Evolutionary conservation across 2,113 vertebrate genomes (phyloP), one percentile per base, ranked within the genome.

Genomic region (Poecile atricapillus): DNA sequence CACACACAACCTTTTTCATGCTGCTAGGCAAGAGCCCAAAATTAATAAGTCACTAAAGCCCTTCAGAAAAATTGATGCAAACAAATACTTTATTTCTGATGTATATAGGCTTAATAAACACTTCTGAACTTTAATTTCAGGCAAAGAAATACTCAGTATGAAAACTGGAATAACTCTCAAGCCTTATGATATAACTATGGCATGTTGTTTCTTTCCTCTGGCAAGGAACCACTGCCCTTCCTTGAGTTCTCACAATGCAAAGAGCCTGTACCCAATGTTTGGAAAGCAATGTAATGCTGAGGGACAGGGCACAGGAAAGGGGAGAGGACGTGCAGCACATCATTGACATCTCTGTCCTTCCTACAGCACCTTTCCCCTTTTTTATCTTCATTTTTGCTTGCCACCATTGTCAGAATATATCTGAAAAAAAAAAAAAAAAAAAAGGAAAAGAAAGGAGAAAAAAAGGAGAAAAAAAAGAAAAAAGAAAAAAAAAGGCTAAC

Each of bases 391-490:
- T 63, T 10, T 5, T 35, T 62, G 74, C n/a, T 49, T 58, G 13
- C 4, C 22, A 10, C 1, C 8, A 13, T 19, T 79, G 25, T 22
- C 44, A 80, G 43, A 83, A 53, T 23, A 53, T 15, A 2, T 47
- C 23, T 50, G 22, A 23, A 64, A 58, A 59, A 74, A 31, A 17
- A 13, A 4, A 2, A 30, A 14, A 7, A n/a, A n/a, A n/a, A n/a
- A n/a, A n/a, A n/a, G n/a, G 11, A 24, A 6, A 3, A 5, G 2
- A 15, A 6, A 9, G 11, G 5, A 10, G 31, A 41, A 5, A 2
- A 5, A 3, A 19, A 15, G 7, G 15, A 2, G 0, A 13, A 43
- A 3, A 19, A 15, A 9, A 20, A 2, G 0, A 13, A 43, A 24
- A 43, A 30, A 8, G 9, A 25, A 30, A 5, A 11, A 4, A 5